phyloP scores from a whole-genome alignment of 2,113 vertebrate species.

The Rhagologus leucostigma region DNA sequence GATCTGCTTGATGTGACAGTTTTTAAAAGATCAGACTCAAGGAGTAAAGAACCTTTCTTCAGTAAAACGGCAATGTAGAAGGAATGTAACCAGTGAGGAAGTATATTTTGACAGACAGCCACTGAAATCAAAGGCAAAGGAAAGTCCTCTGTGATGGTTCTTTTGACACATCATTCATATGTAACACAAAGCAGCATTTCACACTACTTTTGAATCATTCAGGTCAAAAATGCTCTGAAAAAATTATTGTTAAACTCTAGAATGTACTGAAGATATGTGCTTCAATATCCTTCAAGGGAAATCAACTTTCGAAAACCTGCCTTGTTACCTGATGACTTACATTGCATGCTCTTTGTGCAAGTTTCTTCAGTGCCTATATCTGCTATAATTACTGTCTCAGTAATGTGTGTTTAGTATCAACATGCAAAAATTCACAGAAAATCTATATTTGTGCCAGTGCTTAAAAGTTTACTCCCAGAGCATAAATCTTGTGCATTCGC shows the following conservation, averaged over 20 bases:
- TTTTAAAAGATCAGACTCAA: neutral
- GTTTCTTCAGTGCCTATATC: neutral
- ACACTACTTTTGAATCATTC: neutral
- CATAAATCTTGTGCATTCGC: neutral
- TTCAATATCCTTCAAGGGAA: neutral
- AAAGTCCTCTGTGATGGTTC: neutral
- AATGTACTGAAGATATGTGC: neutral
- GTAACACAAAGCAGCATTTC: neutral
- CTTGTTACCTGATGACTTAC: neutral
- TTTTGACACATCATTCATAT: neutral
- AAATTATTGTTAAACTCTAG: neutral
- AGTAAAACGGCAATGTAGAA: neutral
- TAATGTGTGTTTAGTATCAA: rapidly evolving
- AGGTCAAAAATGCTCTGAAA: neutral
- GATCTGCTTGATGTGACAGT: neutral
- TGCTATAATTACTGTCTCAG: neutral
- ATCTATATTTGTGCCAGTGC: neutral
- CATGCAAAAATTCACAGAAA: neutral
- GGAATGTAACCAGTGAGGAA: neutral
- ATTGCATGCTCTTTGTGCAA: neutral
- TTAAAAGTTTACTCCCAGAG: neutral
- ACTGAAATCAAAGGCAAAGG: neutral
- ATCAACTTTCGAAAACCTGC: neutral
- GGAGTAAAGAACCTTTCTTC: neutral
- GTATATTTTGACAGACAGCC: neutral